Evolutionary conservation across 2,888 invertebrate genomes (phyloP), one percentile per base, ranked within the genome.

Genomic region (Hypsopygia costalis): DNA sequence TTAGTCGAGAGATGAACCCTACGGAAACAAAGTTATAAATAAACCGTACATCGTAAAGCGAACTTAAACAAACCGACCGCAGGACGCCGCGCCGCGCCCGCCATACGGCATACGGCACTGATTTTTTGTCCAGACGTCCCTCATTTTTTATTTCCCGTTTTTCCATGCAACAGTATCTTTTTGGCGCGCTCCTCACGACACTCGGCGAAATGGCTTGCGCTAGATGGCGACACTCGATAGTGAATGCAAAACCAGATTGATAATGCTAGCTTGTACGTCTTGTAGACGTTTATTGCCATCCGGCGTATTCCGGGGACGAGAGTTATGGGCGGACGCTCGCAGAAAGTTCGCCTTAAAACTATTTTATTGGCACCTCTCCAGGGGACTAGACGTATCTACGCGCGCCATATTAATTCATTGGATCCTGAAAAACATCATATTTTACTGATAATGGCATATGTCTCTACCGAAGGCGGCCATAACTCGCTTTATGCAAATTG

Each of bases 281-380:
- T 55, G 47, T 61, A 52, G 81, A 83, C 82, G 63, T 81, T 86
- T 86, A 87, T 80, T 68, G 74, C 81, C 69, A 62, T 62, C 66
- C 64, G 62, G 62, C 55, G 54, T 52, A 69, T 62, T 64, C 67
- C 63, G 60, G 63, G 55, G 54, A 51, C 52, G 49, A 62, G 72
- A 85, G 68, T 81, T 80, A 82, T 78, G 68, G 74, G 58, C 46
- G 47, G 53, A 52, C 58, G 67, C 66, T 61, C 66, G 69, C 66
- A 64, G 68, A 79, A 79, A 80, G 61, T 78, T 73, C 59, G 72
- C 66, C 71, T 76, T 62, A 67, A 65, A 73, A 76, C 69, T 73
- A 71, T 59, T 76, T 79, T 77, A 82, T 72, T 87, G 87, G 87
- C 85, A 68, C 49, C 62, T 65, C 69, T 81, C 85, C 87, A 87